Base-by-base conservation (phyloP, 1,140 invertebrate genomes). In the Copidosoma floridanum region DNA sequence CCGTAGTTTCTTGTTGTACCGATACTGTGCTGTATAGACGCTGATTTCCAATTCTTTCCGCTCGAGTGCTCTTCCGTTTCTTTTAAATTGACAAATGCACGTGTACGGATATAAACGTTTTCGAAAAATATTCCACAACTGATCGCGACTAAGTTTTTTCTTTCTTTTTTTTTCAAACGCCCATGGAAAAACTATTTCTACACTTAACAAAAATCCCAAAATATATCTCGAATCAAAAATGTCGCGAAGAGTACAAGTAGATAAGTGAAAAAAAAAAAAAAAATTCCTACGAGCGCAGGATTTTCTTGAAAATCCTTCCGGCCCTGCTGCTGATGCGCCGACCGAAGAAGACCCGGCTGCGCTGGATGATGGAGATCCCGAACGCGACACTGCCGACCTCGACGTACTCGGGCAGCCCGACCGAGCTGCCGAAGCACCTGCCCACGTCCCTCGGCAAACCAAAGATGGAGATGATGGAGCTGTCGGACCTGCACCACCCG, bases 341-440 rank as follows among this genome's bases (percentile, higher is more conserved):
- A 67, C 94, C 94, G 5, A 90, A 93, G 58, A 96, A 96, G 79
- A 96, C 94, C 0, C 82, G 94, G 52, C 81, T 96, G 29, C 85
- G 93, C 43, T 96, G 94, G 94, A 96, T 97, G 94, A 95, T 96
- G 92, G 94, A 96, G 76, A 95, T 94, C 85, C 93, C 93, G 1
- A 93, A 91, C 85, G 90, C 88, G 38, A 89, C 90, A 54, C 86
- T 91, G 29, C 90, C 91, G 0, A 88, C 92, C 70, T 87, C 88
- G 6, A 84, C 85, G 5, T 81, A 82, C 26, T 89, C 89, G 65
- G 89, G 89, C 1, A 91, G 89, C 58, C 86, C 89, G 3, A 87
- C 89, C 16, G 89, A 91, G 75, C 79, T 91, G 66, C 89, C 90
- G 32, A 91, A 92, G 71, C 89, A 92, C 69, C 62, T 79, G 29